Percentiles rank a stretch among this genome's conserved stretches.
Conservation (phyloP, 2,113 vertebrate genomes). For the Formicarius rufipectus region DNA sequence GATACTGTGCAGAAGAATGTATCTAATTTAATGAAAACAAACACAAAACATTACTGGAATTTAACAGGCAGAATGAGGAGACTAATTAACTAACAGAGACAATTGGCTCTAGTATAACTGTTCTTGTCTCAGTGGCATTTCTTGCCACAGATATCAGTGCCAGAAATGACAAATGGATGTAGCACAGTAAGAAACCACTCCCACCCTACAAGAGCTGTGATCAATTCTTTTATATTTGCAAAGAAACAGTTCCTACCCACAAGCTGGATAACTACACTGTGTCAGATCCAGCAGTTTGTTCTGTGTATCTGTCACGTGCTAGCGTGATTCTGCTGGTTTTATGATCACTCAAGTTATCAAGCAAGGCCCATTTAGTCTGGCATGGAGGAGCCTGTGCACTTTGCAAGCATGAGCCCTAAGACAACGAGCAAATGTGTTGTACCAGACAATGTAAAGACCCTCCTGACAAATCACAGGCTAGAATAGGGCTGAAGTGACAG, state of each 20-base stretch:
- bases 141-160: background rate
- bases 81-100: conserved; percentile 38
- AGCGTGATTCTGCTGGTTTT: background rate
- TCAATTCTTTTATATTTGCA: background rate
- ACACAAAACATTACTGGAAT: conserved; percentile 22
- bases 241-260: background rate
- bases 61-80: conserved; percentile 25
- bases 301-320: background rate
- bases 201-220: background rate
- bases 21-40: conserved; percentile 50
- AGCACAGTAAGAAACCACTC: background rate
- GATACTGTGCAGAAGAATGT: background rate
- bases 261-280: background rate
- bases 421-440: background rate
- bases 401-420: background rate
- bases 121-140: conserved; percentile 22
- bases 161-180: background rate
- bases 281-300: background rate
- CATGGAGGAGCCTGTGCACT: background rate
- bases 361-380: background rate
- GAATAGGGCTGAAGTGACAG: background rate
- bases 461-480: background rate
- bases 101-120: background rate
- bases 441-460: background rate
- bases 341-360: background rate